A percentile compares a stretch with the other conserved stretches of the same genome.
Evolutionary conservation across 2,797 vertebrate genomes (phyloP).

Genomic region (Acanthurus leucopareius): DNA sequence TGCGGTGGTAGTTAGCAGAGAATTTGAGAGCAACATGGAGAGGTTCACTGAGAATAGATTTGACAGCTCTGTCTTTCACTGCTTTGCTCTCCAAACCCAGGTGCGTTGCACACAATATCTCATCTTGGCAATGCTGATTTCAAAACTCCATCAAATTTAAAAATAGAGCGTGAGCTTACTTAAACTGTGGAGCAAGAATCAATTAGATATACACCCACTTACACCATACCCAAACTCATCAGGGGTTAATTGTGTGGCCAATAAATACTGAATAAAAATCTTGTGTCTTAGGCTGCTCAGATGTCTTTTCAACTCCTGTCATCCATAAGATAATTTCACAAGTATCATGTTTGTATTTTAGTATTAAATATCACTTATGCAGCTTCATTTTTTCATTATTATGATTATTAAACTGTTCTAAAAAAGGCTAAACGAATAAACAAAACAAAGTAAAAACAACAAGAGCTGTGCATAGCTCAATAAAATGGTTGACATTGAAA

Average conservation of each 20-base stretch:
- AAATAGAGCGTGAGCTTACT: neutral
- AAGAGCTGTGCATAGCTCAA: too few species aligned
- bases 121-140: constrained; percentile 15
- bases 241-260: neutral
- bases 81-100: constrained; percentile 33
- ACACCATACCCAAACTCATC: neutral
- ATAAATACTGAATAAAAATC: neutral
- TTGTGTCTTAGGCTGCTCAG: neutral
- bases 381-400: too few species aligned
- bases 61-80: constrained; percentile 59
- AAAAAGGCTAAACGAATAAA: too few species aligned
- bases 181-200: neutral
- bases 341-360: too few species aligned
- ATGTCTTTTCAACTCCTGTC: neutral
- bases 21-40: constrained; percentile 61
- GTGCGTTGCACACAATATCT: constrained; percentile 25
- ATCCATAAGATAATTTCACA: neutral
- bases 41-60: constrained; percentile 61
- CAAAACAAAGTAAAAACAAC: too few species aligned
- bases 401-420: too few species aligned
- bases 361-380: too few species aligned
- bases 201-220: neutral
- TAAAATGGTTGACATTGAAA: constrained; percentile 12
- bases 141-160: constrained; percentile 8
- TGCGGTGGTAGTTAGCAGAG: constrained; percentile 56